A percentile compares a stretch with the other conserved stretches of the same genome.
These are phyloP conservation scores for Plebejus melissa DNA, from an alignment of 2,888 invertebrate species.

Conservation along the genomic window DNA sequence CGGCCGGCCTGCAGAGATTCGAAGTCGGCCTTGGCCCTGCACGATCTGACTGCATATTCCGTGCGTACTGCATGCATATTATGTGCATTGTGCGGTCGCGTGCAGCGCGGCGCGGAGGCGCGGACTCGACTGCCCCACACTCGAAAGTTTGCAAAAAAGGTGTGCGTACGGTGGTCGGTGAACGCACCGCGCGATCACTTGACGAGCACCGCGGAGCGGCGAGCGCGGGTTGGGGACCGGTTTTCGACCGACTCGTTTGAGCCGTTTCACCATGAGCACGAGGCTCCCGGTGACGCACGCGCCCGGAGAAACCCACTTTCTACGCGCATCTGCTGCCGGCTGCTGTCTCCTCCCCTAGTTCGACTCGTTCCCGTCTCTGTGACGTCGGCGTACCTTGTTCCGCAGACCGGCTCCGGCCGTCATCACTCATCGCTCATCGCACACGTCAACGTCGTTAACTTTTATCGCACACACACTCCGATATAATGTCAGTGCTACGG, in stretches of 20 bases:
- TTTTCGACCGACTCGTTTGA: background rate
- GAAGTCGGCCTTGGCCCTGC: background rate
- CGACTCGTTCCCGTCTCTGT: background rate
- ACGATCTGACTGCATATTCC: background rate
- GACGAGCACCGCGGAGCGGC: background rate
- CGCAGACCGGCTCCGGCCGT: background rate
- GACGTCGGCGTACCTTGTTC: background rate
- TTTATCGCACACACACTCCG: conserved; percentile 5
- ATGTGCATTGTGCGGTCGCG: background rate
- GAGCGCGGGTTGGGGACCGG: background rate
- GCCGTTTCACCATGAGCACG: background rate
- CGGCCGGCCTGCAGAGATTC: background rate
- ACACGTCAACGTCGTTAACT: background rate
- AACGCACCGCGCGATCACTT: background rate
- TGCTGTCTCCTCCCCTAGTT: background rate
- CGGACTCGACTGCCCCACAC: background rate
- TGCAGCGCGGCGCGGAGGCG: background rate
- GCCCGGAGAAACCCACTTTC: conserved; percentile 17
- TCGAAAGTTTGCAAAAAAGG: background rate
- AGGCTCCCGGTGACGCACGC: conserved; percentile 2
- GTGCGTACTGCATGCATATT: background rate
- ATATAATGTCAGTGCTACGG: background rate
- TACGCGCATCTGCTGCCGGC: background rate
- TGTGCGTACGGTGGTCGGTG: background rate
- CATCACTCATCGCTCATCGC: background rate